phyloP scores from a whole-genome alignment of 2,888 invertebrate species.

The Tipula vernalis region DNA sequence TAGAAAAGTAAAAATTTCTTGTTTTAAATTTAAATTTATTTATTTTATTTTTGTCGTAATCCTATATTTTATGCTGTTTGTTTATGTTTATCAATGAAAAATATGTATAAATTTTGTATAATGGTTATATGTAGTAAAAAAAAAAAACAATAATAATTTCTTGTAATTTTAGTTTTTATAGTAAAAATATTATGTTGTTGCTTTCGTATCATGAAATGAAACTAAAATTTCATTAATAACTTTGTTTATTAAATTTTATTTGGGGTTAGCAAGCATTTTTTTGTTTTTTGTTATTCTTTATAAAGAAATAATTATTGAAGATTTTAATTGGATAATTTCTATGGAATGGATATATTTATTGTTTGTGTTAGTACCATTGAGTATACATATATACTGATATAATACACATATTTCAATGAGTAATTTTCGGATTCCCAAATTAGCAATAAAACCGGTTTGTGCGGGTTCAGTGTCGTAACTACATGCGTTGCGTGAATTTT shows the following conservation, averaged over 20 bases:
- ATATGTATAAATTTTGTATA: neutral
- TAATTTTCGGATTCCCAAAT: too few relatives aligned
- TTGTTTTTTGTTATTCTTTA: neutral
- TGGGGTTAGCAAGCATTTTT: neutral
- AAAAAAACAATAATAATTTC: neutral
- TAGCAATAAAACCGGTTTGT: too few relatives aligned
- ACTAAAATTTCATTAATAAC: neutral
- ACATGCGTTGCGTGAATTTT: too few relatives aligned
- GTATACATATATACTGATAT: too few relatives aligned
- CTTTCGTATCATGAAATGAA: neutral
- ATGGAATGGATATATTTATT: neutral
- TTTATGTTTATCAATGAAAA: neutral
- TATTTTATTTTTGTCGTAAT: slow-evolving; percentile 1
- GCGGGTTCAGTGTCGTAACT: too few relatives aligned
- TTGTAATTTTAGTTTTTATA: neutral
- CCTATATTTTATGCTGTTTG: neutral
- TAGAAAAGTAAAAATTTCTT: neutral
- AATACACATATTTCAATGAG: too few relatives aligned
- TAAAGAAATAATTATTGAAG: neutral
- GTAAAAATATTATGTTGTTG: neutral
- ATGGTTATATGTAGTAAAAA: neutral
- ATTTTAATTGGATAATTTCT: neutral
- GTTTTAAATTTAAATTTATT: neutral
- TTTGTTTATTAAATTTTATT: neutral
- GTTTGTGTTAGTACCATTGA: too few relatives aligned